A percentile compares a stretch with the other conserved stretches of the same genome.
Conservation (phyloP, 2,888 invertebrate species). For the Enoplolaimus lenunculus region DNA sequence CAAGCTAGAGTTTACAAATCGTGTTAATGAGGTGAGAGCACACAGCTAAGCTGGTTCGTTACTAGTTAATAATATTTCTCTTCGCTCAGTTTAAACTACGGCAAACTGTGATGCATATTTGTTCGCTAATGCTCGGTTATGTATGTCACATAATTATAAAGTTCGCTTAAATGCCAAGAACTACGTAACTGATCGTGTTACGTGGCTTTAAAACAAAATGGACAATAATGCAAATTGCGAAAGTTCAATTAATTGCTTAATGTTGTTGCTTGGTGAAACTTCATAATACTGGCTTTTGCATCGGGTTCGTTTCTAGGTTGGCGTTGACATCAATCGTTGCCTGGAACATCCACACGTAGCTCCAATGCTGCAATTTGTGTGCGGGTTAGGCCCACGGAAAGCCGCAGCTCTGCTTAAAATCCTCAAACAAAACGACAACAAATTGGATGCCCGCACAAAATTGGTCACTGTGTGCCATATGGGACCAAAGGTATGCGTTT, state of each 20-base stretch:
- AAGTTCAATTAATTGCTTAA: no score
- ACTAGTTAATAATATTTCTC: no score
- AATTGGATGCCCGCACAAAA: constrained; percentile 59
- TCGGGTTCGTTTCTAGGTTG: constrained; percentile 51
- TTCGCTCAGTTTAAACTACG: no score
- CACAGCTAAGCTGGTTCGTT: no score
- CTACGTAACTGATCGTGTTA: no score
- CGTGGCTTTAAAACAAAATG: no score
- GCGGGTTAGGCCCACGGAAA: constrained; percentile 88
- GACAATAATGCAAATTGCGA: no score
- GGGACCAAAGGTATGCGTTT: constrained; percentile 77
- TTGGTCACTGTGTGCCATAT: constrained; percentile 86
- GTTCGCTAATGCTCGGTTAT: no score
- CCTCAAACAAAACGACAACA: constrained; percentile 31
- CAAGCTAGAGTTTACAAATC: constrained; percentile 71
- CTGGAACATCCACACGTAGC: constrained; percentile 73
- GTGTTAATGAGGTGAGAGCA: constrained; percentile 92
- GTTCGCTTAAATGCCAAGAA: no score
- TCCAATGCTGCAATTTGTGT: constrained; percentile 75
- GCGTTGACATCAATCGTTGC: constrained; percentile 86
- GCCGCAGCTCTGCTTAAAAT: constrained; percentile 49
- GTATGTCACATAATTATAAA: no score
- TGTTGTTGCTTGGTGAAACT: no score
- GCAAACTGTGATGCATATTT: no score
- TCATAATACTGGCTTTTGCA: not conserved